Evolutionary conservation across 2,888 invertebrate genomes (phyloP), one percentile per base, ranked within the genome.

Genomic region (Xanthostigma xanthostigma): DNA sequence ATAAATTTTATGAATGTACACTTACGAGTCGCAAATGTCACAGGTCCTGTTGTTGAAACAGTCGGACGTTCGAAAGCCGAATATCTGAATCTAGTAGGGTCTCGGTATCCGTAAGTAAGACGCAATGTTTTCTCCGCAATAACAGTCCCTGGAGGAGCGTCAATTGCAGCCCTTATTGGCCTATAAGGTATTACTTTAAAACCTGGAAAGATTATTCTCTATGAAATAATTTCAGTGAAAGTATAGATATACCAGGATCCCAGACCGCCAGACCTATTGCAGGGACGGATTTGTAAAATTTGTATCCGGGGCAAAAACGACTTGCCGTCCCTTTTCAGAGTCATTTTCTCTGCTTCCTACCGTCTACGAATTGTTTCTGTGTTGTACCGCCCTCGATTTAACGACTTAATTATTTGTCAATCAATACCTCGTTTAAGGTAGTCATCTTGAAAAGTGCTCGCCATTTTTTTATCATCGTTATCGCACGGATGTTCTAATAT

Each of bases 401-500:
- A 17, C 17, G 4, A 17, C 17, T 17, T 17, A 3, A 17, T 17
- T 17, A 3, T 17, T 17, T 27, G 27, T 27, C 27, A 27, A 27
- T 48, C 63, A 68, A 66, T 48, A 72, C 79, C 75, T 70, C 75
- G 67, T 61, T 77, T 79, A 46, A 69, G 70, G 54, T 67, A 79
- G 42, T 78, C 76, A 1, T 73, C 72, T 63, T 76, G 73, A 57
- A 78, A 80, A 61, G 79, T 73, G 1, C 76, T 76, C 44, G 68
- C 64, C 75, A 81, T 76, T 62, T 76, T 76, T 44, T 72, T 70
- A 53, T 81, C 77, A 9, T 74, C 68, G 39, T 74, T 73, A 52
- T 77, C 77, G 57, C 79, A 79, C 0, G 76, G 75, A 56, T 77
- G 77, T 51, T 81, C 79, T 50, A 81, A 58, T 51, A 81, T 75